Percentiles rank a stretch among this genome's conserved stretches.
phyloP scores from a whole-genome alignment of 2,797 vertebrate genomes.

The Peromyscus aztecus region DNA sequence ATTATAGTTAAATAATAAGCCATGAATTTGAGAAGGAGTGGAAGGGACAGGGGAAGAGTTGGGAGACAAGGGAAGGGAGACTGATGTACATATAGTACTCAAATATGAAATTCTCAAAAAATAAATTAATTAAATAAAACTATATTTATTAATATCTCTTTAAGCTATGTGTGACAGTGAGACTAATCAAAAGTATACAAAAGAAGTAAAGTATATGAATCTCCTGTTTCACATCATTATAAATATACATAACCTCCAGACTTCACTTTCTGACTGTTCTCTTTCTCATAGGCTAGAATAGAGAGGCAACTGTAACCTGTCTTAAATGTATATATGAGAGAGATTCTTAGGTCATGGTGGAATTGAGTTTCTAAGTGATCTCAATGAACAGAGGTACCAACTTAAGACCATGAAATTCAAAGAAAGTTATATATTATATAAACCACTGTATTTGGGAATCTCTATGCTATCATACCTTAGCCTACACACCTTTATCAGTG shows the following conservation, averaged over 20 bases:
- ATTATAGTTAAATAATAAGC: not conserved
- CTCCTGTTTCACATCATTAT: not conserved
- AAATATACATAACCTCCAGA: constrained; percentile 7
- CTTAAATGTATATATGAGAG: not conserved
- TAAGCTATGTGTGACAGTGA: not conserved
- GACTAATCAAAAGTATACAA: not conserved
- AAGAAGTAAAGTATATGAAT: not conserved
- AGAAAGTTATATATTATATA: not conserved
- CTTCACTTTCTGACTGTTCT: not conserved
- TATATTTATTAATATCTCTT: not conserved
- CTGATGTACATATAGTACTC: not conserved
- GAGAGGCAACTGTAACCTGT: not conserved
- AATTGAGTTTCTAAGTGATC: not conserved
- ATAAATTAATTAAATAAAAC: not conserved
- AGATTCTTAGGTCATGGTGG: not conserved
- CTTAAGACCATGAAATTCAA: not conserved
- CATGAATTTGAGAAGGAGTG: not conserved
- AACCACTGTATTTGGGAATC: not conserved
- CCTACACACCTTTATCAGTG: not conserved
- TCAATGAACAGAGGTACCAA: not conserved
- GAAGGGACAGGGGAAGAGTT: not conserved
- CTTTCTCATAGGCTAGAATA: not conserved
- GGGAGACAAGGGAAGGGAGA: not conserved
- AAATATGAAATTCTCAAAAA: not conserved
- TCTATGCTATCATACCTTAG: not conserved